These are phyloP conservation scores for Turnix velox DNA, from an alignment of 2,113 vertebrate genomes.

Conservation along the genomic window DNA sequence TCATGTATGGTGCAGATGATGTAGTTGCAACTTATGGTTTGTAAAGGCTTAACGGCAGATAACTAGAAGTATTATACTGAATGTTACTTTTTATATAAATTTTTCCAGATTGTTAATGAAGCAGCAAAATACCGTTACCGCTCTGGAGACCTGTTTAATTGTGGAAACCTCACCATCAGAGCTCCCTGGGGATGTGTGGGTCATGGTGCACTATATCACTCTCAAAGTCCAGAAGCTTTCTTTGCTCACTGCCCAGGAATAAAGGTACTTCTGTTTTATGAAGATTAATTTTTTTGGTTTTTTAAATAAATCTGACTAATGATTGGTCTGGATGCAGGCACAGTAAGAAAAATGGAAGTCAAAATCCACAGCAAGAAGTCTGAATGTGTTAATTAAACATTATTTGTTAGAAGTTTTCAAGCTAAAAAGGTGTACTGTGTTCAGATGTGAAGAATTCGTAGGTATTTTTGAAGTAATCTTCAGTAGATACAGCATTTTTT, in stretches of 20 bases:
- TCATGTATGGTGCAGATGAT: neutral
- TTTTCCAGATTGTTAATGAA: constrained; percentile 92
- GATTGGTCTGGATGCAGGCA: neutral
- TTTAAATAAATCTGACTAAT: neutral
- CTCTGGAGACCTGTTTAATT: constrained; percentile 93
- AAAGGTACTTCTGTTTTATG: constrained; percentile 78
- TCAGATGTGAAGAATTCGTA: neutral
- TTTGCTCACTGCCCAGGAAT: constrained; percentile 93
- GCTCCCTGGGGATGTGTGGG: constrained; percentile 97
- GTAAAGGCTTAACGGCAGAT: neutral
- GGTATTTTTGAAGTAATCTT: neutral
- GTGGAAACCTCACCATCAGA: constrained; percentile 92
- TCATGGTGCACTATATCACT: constrained; percentile 95
- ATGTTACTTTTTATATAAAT: neutral
- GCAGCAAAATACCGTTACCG: constrained; percentile 97
- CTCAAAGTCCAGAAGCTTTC: constrained; percentile 96
- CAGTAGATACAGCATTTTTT: neutral
- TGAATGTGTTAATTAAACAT: neutral
- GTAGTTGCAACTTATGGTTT: neutral
- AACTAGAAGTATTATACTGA: neutral
- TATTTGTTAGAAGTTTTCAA: neutral
- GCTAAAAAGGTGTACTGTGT: neutral
- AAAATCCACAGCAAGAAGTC: neutral
- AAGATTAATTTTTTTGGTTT: neutral
- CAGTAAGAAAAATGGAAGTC: neutral